phyloP scores from a whole-genome alignment of 2,113 vertebrate genomes.

The Girardinichthys multiradiatus region DNA sequence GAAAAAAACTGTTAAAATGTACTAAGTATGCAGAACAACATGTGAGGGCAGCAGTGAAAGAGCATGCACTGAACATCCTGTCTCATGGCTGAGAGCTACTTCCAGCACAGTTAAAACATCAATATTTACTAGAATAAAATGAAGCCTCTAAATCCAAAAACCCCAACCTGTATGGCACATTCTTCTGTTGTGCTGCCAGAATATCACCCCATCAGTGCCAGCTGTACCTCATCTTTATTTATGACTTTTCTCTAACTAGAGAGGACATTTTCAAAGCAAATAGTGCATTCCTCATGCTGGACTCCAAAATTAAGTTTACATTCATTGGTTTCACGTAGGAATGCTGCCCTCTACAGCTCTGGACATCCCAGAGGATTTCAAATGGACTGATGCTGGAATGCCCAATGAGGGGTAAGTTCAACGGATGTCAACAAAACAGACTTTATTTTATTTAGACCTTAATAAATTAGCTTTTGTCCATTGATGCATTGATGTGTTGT shows the following conservation, averaged over 20 bases:
- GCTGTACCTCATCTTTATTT: constrained; percentile 76
- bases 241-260: constrained; percentile 62
- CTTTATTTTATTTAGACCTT: neutral
- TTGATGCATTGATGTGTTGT: neutral
- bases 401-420: constrained; percentile 9
- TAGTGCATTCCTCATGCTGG: constrained; percentile 66
- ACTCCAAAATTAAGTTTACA: constrained; percentile 78
- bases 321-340: constrained; percentile 64
- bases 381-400: constrained; percentile 27
- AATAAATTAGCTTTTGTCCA: neutral
- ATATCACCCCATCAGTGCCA: constrained; percentile 52
- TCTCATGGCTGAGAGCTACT: constrained; percentile 64
- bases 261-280: constrained; percentile 64
- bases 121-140: constrained; percentile 74
- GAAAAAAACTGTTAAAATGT: neutral
- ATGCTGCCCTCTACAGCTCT: constrained; percentile 55
- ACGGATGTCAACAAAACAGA: constrained; percentile 6
- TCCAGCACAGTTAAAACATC: constrained; percentile 74
- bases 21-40: constrained; percentile 18
- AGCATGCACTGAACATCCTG: constrained; percentile 48
- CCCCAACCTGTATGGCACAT: constrained; percentile 21
- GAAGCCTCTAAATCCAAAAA: constrained; percentile 47
- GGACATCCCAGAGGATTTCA: constrained; percentile 29
- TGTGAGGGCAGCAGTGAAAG: constrained; percentile 46
- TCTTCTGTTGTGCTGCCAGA: constrained; percentile 69